Percentiles rank a stretch among this genome's conserved stretches.
These are phyloP conservation scores for Crypturellus undulatus DNA, from an alignment of 2,113 vertebrate genomes.

Conservation along the genomic window DNA sequence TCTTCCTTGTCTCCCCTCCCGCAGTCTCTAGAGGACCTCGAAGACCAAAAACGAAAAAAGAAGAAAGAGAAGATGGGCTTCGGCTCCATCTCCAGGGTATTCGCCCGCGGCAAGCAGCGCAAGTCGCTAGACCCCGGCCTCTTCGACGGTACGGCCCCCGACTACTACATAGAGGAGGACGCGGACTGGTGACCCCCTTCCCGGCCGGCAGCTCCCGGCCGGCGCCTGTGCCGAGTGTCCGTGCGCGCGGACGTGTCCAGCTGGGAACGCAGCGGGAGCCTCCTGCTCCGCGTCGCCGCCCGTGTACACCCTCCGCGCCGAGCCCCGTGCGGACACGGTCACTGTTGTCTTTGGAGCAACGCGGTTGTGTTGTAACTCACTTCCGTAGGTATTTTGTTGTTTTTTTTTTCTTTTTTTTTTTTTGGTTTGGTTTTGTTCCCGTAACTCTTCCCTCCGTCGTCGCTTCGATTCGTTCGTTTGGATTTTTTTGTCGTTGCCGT, in stretches of 20 bases:
- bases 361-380: slow-evolving; percentile 80
- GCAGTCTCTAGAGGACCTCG: slow-evolving; percentile 98
- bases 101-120: slow-evolving; percentile 96
- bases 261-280: not conserved
- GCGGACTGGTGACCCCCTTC: slow-evolving; percentile 93
- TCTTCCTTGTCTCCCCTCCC: not conserved
- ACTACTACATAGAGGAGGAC: slow-evolving; percentile 99
- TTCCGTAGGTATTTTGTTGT: slow-evolving; percentile 70
- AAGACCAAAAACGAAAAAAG: slow-evolving; percentile 97
- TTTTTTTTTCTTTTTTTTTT: slow-evolving; percentile 48
- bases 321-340: slow-evolving; percentile 82
- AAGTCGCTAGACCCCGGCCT: slow-evolving; percentile 96
- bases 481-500: slow-evolving; percentile 53
- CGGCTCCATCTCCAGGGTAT: slow-evolving; percentile 95
- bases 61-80: slow-evolving; percentile 91
- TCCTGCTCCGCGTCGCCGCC: slow-evolving; percentile 30
- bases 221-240: not conserved
- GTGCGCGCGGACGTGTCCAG: not conserved
- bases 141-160: slow-evolving; percentile 96
- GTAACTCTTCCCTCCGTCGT: slow-evolving; percentile 77
- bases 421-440: not conserved
- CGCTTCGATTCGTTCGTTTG: slow-evolving; percentile 68
- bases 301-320: slow-evolving; percentile 81
- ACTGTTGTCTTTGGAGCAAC: slow-evolving; percentile 82
- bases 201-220: not conserved